Evolutionary conservation across 2,888 invertebrate species (phyloP), one percentile per base, ranked within the genome.

Genomic region (Drosophila neonasuta): DNA sequence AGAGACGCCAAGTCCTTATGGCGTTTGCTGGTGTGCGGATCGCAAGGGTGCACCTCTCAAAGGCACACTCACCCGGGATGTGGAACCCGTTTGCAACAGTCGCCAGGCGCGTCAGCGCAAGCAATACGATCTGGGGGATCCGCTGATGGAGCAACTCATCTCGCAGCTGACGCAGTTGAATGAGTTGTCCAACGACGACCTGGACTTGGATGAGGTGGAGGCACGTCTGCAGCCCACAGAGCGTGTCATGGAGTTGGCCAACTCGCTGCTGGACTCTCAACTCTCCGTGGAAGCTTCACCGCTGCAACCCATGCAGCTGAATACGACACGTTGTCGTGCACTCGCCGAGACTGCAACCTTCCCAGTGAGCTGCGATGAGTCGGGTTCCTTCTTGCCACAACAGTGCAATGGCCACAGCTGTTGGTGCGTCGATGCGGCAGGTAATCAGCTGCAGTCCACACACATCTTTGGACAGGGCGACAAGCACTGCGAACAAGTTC

Each of bases 371-470:
- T 96, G 96, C 78, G 93, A 94, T 72, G 89, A 92, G 2, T 92
- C 93, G 68, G 96, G 95, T 0, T 93, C 94, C 74, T 96, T 96
- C 90, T 91, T 93, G 2, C 94, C 96, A 1, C 94, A 93, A 0
- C 96, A 96, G 85, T 96, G 96, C 86, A 93, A 94, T 20, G 93
- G 92, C 1, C 59, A 73, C 1, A 92, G 55, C 42, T 96, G 96
- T 89, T 96, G 96, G 96, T 97, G 97, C 89, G 96, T 96, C 3
- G 96, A 97, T 89, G 96, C 96, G 65, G 96, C 96, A 1, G 95
- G 95, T 30, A 95, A 95, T 87, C 94, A 94, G 82, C 85, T 95
- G 20, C 92, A 93, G 10, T 92, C 93, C 11, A 93, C 93, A 0
- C 92, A 92, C 68, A 93, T 93, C 8, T 95, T 95, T 83, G 88